Percentiles rank a stretch among this genome's conserved stretches.
Evolutionary conservation across 2,888 invertebrate species (phyloP).

Genomic region (Ochlodes sylvanus): DNA sequence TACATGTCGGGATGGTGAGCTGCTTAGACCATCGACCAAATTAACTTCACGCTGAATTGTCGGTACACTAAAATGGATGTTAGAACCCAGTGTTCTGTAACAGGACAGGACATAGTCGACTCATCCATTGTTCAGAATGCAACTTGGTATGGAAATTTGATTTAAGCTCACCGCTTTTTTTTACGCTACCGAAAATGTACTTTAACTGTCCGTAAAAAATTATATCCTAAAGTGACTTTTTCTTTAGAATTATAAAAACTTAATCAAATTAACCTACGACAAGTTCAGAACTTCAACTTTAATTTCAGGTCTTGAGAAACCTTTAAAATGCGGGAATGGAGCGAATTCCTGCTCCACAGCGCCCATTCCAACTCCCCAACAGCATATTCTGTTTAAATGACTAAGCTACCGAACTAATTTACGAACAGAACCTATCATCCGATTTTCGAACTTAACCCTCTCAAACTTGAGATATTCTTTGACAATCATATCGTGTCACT

Average conservation of each 20-base stretch:
- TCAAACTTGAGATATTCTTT: slow-evolving; percentile 52
- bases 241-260: neutral
- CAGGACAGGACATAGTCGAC: no score
- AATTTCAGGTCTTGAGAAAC: neutral
- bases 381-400: slow-evolving; percentile 38
- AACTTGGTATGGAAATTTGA: no score
- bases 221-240: no score
- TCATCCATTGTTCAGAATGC: no score
- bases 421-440: slow-evolving; percentile 48
- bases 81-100: no score
- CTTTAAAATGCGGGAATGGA: neutral
- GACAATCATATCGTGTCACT: slow-evolving; percentile 10
- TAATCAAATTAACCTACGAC: neutral
- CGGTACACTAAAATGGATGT: no score
- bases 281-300: neutral
- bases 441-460: slow-evolving; percentile 53
- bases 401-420: slow-evolving; percentile 50
- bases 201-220: no score
- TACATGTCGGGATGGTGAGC: no score
- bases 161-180: no score
- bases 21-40: no score
- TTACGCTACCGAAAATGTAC: no score
- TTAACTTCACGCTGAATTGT: no score
- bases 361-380: slow-evolving; percentile 5
- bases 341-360: neutral